Evolutionary conservation across 1,140 invertebrate genomes (phyloP), one percentile per base, ranked within the genome.

Genomic region (Zeugodacus cucurbitae): DNA sequence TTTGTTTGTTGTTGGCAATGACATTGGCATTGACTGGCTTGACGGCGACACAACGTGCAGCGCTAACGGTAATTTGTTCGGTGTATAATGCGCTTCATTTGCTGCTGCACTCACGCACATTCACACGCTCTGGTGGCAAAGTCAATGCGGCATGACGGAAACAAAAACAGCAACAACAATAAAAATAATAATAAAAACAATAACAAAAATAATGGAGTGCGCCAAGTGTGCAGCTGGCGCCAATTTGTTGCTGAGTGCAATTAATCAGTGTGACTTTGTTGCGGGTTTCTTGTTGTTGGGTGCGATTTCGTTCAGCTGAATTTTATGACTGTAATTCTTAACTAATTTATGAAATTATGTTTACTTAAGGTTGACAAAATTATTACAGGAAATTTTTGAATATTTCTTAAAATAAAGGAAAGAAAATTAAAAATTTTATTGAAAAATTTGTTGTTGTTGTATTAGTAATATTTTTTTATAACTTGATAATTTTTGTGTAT

Each of bases 31-130:
- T 82, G 74, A 29, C 74, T n/a, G n/a, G 74, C 14, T 48, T 41
- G 37, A n/a, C 37, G 70, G 70, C 37, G 70, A 34, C 37, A 34
- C 37, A 74, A 34, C 3, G 74, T 22, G 74, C 74, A 29, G 26
- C 41, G n/a, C 74, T 82, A 82, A 82, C 74, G 74, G 74, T 82
- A 82, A 82, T 82, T 82, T 82, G 74, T 48, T 82, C n/a, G 74
- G n/a, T n/a, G n/a, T 41, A 48, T 37, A 74, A 32, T 37, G 8
- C 34, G 34, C 67, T 41, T 37, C 67, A 74, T 74, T 74, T 74
- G 44, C 26, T 48, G n/a, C 41, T 22, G 41, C 41, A 44, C 2
- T 29, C 22, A 7, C 48, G 14, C 48, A 20, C 37, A 41, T 34
- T 48, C 48, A 4, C 48, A 20, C 37, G 22, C 70, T 48, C 4